Conservation (phyloP, 2,113 vertebrate species). For the Xiphophorus hellerii region DNA sequence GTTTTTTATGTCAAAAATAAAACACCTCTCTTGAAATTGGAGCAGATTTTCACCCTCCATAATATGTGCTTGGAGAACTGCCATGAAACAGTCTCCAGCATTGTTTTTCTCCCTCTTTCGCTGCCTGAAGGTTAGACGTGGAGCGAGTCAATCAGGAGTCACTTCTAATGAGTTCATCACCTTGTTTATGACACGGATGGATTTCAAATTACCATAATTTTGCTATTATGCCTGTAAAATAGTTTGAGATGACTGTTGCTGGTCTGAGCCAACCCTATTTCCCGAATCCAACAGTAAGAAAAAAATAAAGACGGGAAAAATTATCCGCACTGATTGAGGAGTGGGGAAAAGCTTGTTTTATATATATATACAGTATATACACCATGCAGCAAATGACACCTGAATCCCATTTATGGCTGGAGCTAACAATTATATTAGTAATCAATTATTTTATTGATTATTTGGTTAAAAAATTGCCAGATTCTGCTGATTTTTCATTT, state of each 20-base stretch:
- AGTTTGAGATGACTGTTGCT: constrained; percentile 25
- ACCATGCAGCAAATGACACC: not conserved
- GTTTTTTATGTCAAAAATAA: not conserved
- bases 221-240: constrained; percentile 49
- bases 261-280: constrained; percentile 23
- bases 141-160: constrained; percentile 14
- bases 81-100: not conserved
- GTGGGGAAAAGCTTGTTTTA: constrained; percentile 1
- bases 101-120: constrained; percentile 4
- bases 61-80: constrained; percentile 4
- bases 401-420: constrained; percentile 1
- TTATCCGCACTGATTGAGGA: constrained; percentile 11
- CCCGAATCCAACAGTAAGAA: constrained; percentile 26
- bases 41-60: not conserved
- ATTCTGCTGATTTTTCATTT: too few relatives aligned
- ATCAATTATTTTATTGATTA: too few relatives aligned
- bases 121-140: constrained; percentile 40
- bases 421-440: too few relatives aligned
- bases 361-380: constrained; percentile 13
- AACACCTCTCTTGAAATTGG: not conserved
- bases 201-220: constrained; percentile 52
- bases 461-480: too few relatives aligned
- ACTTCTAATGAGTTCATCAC: constrained; percentile 62
- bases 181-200: constrained; percentile 25
- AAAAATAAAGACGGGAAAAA: not conserved